Conservation (phyloP, 2,888 invertebrate genomes). For the Epistrophella euchroma region DNA sequence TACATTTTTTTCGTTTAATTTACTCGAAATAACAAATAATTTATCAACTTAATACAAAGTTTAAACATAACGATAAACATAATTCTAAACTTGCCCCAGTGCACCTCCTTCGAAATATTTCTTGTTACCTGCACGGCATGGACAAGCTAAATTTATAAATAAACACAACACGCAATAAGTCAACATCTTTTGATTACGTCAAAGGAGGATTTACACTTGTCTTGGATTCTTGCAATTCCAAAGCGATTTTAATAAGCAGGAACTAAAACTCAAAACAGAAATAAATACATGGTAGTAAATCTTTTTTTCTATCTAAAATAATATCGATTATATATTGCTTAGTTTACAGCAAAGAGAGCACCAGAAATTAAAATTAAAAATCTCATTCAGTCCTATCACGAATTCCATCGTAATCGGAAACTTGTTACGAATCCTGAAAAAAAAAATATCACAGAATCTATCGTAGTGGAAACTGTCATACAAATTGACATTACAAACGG, state of each 20-base stretch:
- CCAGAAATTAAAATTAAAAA: slow-evolving; percentile 45
- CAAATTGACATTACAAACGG: too few relatives aligned
- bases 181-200: slow-evolving; percentile 37
- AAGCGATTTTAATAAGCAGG: slow-evolving; percentile 53
- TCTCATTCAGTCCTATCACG: slow-evolving; percentile 12
- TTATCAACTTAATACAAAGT: slow-evolving; percentile 34
- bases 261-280: slow-evolving; percentile 48
- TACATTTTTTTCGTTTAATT: slow-evolving; percentile 39
- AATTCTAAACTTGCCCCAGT: slow-evolving; percentile 30
- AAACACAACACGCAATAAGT: background rate
- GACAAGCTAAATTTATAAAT: background rate
- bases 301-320: slow-evolving; percentile 48
- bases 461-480: too few relatives aligned
- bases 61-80: slow-evolving; percentile 61
- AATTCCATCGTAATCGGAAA: too few relatives aligned
- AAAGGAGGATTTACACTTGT: slow-evolving; percentile 26
- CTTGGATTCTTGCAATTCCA: background rate
- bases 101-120: slow-evolving; percentile 30
- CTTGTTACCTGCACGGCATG: slow-evolving; percentile 16
- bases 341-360: slow-evolving; percentile 63
- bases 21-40: slow-evolving; percentile 55
- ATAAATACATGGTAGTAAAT: background rate
- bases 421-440: too few relatives aligned
- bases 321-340: slow-evolving; percentile 52
- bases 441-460: too few relatives aligned